Evolutionary conservation across 2,888 invertebrate genomes (phyloP).

Genomic region (Gonocerus acuteangulatus): DNA sequence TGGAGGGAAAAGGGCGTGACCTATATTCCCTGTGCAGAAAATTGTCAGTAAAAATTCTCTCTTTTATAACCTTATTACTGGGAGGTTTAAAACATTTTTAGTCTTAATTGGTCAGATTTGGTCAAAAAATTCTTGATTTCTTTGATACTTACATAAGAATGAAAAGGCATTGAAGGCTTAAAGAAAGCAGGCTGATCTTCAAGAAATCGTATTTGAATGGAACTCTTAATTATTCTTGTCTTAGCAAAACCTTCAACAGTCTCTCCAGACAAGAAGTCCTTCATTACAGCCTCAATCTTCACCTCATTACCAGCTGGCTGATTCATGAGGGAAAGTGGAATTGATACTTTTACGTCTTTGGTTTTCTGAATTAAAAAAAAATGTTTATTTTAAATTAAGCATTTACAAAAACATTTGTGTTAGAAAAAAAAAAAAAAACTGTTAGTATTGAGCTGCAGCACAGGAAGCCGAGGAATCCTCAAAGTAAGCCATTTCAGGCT

Average conservation of each 20-base stretch:
- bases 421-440: not conserved
- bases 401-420: too few relatives aligned
- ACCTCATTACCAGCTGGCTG: slow-evolving; percentile 40
- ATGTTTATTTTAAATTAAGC: slow-evolving; percentile 7
- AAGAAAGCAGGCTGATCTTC: slow-evolving; percentile 48
- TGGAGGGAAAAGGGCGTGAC: too few relatives aligned
- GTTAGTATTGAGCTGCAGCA: too few relatives aligned
- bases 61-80: too few relatives aligned
- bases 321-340: slow-evolving; percentile 33
- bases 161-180: slow-evolving; percentile 49
- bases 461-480: too few relatives aligned
- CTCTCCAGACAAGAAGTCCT: slow-evolving; percentile 43
- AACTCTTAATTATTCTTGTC: slow-evolving; percentile 46
- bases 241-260: slow-evolving; percentile 45
- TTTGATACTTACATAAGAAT: slow-evolving; percentile 46
- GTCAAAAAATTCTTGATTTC: too few relatives aligned
- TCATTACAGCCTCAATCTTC: slow-evolving; percentile 43
- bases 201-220: slow-evolving; percentile 46
- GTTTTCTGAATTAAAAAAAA: slow-evolving; percentile 34
- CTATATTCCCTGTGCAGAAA: too few relatives aligned
- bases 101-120: too few relatives aligned
- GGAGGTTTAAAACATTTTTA: too few relatives aligned
- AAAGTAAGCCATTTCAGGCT: too few relatives aligned
- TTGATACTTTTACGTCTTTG: slow-evolving; percentile 28
- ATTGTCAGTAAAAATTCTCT: too few relatives aligned